Evolutionary conservation across 92 coral and sea anemone species (phyloP).

Genomic region (Parazoanthus atlanticus): DNA sequence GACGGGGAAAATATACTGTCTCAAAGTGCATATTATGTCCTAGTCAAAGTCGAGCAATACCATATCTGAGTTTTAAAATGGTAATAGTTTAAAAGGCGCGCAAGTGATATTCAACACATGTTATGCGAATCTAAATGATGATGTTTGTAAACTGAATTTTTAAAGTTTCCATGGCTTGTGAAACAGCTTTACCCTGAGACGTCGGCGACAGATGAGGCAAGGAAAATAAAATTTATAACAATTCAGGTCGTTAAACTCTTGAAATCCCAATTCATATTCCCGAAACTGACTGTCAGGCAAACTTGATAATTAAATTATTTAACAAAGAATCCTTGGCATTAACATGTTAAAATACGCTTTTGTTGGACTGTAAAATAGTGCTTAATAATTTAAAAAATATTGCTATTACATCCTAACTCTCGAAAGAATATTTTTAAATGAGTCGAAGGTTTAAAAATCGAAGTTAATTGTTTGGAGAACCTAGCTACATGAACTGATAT

Average conservation of each 20-base stretch:
- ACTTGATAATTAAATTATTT: neutral
- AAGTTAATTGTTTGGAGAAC: neutral
- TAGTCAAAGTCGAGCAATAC: neutral
- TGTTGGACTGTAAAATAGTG: neutral
- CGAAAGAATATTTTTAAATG: too few species aligned
- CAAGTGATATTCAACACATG: neutral
- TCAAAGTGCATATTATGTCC: neutral
- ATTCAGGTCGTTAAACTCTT: neutral
- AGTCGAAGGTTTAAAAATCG: neutral
- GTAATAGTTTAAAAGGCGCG: neutral
- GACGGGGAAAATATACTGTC: slow-evolving; percentile 18
- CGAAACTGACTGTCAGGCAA: neutral
- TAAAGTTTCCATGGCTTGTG: too few species aligned
- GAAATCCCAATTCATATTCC: neutral
- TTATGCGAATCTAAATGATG: neutral
- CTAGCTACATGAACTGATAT: neutral
- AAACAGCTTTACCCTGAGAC: too few species aligned
- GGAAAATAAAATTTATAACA: too few species aligned
- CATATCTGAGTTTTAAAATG: neutral
- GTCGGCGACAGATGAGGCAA: neutral
- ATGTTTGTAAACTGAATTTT: too few species aligned
- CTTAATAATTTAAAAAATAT: neutral
- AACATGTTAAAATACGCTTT: neutral
- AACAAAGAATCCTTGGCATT: neutral
- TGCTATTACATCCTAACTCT: neutral